Base-by-base conservation (phyloP, 2,113 vertebrate species). In the Motacilla alba region DNA sequence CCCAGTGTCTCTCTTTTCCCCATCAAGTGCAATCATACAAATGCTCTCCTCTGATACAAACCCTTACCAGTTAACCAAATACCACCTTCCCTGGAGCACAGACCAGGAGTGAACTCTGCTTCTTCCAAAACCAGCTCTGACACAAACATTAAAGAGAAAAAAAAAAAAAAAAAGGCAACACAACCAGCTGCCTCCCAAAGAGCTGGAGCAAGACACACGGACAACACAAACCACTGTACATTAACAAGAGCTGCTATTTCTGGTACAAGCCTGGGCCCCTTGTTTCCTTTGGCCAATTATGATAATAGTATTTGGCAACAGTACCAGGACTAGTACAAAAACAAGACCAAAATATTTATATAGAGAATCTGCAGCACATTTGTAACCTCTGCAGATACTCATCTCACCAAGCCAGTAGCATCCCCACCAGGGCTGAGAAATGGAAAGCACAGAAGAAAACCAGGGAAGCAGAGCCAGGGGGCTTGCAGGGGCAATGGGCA, bases 181-280 rank as follows among this genome's bases (percentile, higher is more conserved):
- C 19, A 68, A 64, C 22, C 82, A 85, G 62, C 70, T 5, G 3
- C 37, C 67, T 85, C 49, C n/a, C 59, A 41, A 63, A 74, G 44
- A 0, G 0, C 15, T 73, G 41, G n/a, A 83, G 64, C 63, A 58
- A 64, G 46, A 79, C 46, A 44, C 85, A 90, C 0, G 2, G 41
- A 39, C 59, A 53, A 58, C 78, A 63, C 44, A 80, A 58, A 73
- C 55, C 1, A 0, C 33, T 3, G 4, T 5, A 50, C 15, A 6
- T 50, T 56, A 88, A 76, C 46, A 62, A 91, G 79, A 92, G 67
- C 77, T 86, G 52, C 79, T 90, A 94, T 83, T 97, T 89, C 83
- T 92, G 83, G 80, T 41, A 79, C 64, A 78, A 78, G 80, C 35
- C 52, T n/a, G 56, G 76, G 83, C 56, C 73, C 56, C 83, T 69